Conservation (phyloP, 2,797 vertebrate species). For the Danio jaintianensis region DNA sequence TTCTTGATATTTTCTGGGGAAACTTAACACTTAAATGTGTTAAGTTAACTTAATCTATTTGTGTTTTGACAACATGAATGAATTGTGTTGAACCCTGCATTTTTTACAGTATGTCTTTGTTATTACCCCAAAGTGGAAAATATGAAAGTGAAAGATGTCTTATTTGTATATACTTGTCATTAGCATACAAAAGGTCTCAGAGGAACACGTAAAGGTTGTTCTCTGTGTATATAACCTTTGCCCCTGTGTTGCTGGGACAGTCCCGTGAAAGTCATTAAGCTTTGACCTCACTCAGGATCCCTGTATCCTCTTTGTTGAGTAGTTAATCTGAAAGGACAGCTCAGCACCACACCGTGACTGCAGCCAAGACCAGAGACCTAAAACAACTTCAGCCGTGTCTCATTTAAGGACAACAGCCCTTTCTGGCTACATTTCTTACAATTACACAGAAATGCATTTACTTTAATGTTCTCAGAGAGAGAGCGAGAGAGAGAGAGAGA, state of each 20-base stretch:
- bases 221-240: background rate
- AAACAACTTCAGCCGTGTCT: constrained; percentile 14
- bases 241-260: background rate
- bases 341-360: constrained; percentile 26
- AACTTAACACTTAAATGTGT: too few relatives aligned
- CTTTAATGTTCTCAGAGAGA: constrained; percentile 3
- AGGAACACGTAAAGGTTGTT: constrained; percentile 63
- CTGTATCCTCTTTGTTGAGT: constrained; percentile 28
- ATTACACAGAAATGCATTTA: constrained; percentile 27
- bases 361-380: constrained; percentile 10
- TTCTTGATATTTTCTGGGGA: too few relatives aligned
- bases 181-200: constrained; percentile 17
- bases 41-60: too few relatives aligned
- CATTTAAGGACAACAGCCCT: constrained; percentile 1
- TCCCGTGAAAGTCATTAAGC: constrained; percentile 39
- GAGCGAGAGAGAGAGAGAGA: background rate
- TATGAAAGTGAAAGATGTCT: too few relatives aligned
- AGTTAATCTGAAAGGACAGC: constrained; percentile 33
- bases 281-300: constrained; percentile 1
- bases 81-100: too few relatives aligned
- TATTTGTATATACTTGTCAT: too few relatives aligned
- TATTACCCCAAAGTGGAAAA: too few relatives aligned
- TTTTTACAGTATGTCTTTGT: too few relatives aligned
- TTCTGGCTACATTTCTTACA: constrained; percentile 16
- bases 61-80: too few relatives aligned